These are phyloP conservation scores for Phylloscopus collybita DNA, from an alignment of 2,797 vertebrate genomes.

Conservation along the genomic window DNA sequence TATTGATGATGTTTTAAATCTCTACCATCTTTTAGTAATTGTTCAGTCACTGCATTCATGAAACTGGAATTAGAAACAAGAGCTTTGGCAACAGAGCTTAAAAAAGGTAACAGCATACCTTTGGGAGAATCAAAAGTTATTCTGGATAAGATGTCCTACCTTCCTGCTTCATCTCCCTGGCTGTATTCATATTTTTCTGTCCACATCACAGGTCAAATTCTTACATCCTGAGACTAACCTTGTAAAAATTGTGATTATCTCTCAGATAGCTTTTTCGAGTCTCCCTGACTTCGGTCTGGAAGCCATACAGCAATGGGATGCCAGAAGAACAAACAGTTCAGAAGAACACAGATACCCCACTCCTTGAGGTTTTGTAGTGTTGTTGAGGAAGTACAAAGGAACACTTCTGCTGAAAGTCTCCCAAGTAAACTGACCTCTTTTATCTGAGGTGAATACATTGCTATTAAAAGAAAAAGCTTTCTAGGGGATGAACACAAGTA, in stretches of 20 bases:
- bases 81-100: background rate
- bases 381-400: background rate
- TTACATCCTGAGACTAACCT: background rate
- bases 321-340: background rate
- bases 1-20: background rate
- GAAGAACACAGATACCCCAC: rapidly evolving
- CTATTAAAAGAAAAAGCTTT: background rate
- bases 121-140: background rate
- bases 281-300: background rate
- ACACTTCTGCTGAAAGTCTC: background rate
- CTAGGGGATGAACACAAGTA: background rate
- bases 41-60: background rate
- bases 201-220: background rate
- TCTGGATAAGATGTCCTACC: background rate
- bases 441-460: background rate
- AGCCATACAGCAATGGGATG: background rate
- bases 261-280: background rate
- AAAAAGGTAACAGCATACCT: background rate
- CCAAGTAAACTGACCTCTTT: background rate
- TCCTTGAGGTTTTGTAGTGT: background rate
- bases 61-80: background rate
- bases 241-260: background rate
- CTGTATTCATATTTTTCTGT: background rate
- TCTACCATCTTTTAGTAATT: background rate
- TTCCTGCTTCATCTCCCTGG: background rate